Evolutionary conservation across 2,797 vertebrate species (phyloP), one percentile per base, ranked within the genome.

Genomic region (Scleropages formosus): DNA sequence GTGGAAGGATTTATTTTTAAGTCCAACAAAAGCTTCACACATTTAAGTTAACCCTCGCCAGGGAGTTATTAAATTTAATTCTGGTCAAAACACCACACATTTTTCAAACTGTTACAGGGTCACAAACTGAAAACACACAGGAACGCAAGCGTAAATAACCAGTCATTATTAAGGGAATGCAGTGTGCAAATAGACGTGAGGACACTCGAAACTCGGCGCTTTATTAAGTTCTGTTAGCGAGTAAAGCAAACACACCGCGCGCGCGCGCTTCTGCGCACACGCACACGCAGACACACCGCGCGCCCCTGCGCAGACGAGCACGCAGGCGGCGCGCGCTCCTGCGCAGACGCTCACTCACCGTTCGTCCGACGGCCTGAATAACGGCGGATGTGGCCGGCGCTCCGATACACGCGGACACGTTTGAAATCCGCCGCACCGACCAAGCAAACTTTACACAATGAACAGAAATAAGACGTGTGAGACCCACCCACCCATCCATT

Each of bases 321-420:
- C 18, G 61, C 12, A n/a, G 61, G 18, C n/a, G 31, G 3, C 13
- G 71, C 26, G 49, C 15, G 9, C 27, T 27, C 18, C 63, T n/a
- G 12, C 0, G 84, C 84, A 86, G 79, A 82, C 80, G 80, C 80
- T 87, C 91, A 99, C 97, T 99, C 95, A 99, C 97, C 96, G 82
- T 95, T 87, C 79, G 83, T 93, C 31, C 91, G 93, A 93, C 89
- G 92, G 92, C 93, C 90, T 89, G 92, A 10, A 90, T 94, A 93
- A 92, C 72, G 93, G 92, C 90, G 93, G 90, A 89, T 84, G 84
- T 79, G 90, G 82, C 88, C 92, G 91, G 91, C 92, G 89, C 89
- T 93, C 93, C 93, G 92, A 86, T 90, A 92, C 87, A 95, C 88
- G 87, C 88, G 85, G 84, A 86, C 85, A 86, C 84, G 90, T 94